Base-by-base conservation (phyloP, 2,888 invertebrate species). In the Dichetophora obliterata region DNA sequence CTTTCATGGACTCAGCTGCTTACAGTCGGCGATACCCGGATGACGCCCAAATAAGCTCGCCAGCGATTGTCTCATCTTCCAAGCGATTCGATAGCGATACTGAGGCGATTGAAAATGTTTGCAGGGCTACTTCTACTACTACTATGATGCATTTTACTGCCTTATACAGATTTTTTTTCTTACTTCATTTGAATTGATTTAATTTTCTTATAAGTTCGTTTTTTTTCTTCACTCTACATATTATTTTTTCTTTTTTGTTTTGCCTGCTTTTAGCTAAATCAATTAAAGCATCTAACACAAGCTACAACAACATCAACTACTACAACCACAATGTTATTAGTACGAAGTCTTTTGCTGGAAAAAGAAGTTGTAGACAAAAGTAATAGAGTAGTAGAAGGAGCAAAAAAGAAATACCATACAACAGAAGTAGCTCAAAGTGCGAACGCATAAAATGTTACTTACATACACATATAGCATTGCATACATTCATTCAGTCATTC, bases 391-490 rank as follows among this genome's bases (percentile, higher is more conserved):
- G 54, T 5, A 16, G 63, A 50, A 50, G 48, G 27, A 22, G 31
- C 14, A 16, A 31, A 19, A n/a, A 43, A 11, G 43, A 70, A n/a
- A 16, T 11, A 16, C 34, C 8, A 24, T 11, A 9, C 37, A 61
- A 59, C 72, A 27, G 37, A 65, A 52, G 19, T 61, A 24, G 24
- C 52, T 73, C 63, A 63, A 63, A 43, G 65, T 65, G 66, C 59
- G 74, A 65, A 37, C 54, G 22, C 48, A 27, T 63, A 63, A 73
- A 43, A 43, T 54, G 66, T 74, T 66, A 43, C 52, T 66, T 52
- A 3, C n/a, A n/a, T n/a, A n/a, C n/a, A n/a, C n/a, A n/a, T n/a
- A n/a, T 63, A 31, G 63, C 19, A n/a, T 24, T 5, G 16, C 24
- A 27, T 16, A 52, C 63, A 48, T 14, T 34, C 34, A 19, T 37